Base-by-base conservation (phyloP, 2,888 invertebrate genomes). In the Calameuta idolon region DNA sequence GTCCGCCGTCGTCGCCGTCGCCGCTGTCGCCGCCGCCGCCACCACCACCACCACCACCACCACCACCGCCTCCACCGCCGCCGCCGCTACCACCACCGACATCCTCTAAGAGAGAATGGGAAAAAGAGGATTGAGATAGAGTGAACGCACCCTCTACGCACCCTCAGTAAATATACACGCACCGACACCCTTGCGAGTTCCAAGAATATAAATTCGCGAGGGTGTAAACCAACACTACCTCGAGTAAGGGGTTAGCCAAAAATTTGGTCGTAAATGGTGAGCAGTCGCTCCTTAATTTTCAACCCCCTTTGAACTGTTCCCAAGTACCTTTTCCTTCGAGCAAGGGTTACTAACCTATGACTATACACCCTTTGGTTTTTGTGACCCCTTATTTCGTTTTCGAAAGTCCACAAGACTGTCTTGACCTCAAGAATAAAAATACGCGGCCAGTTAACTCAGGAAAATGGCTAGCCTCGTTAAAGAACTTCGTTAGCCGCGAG, bases 401-500 rank as follows among this genome's bases (percentile, higher is more conserved):
- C 9, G 23, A 23, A 23, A 55, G 55, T 9, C 55, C 55, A 23
- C 23, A 5, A 55, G 23, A 55, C 55, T 23, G 55, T 55, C 23
- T 55, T 55, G 55, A 55, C 55, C 55, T 55, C 55, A 23, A 55
- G 55, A 23, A 55, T 55, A 55, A 55, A 55, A 55, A 55, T 55
- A 2, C 55, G 55, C 55, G 55, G 55, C 88, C 87, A 89, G 85
- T 87, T 83, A 86, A 86, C 87, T 87, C 86, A 85, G 84, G 86
- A 85, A 87, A 87, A 89, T 87, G 86, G 88, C 87, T 87, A 88
- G 87, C 86, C 87, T 89, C 89, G 88, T 89, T 88, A 87, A 86
- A 87, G 83, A 89, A 90, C 88, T 88, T 87, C 84, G 85, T 87
- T 89, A 86, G 85, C 78, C 79, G 74, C 79, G 84, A 87, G 85